These are phyloP conservation scores for Diacarnus erythraeanus DNA, from an alignment of 37 sponge, comb jelly and placozoan genomes.

Conservation along the genomic window DNA sequence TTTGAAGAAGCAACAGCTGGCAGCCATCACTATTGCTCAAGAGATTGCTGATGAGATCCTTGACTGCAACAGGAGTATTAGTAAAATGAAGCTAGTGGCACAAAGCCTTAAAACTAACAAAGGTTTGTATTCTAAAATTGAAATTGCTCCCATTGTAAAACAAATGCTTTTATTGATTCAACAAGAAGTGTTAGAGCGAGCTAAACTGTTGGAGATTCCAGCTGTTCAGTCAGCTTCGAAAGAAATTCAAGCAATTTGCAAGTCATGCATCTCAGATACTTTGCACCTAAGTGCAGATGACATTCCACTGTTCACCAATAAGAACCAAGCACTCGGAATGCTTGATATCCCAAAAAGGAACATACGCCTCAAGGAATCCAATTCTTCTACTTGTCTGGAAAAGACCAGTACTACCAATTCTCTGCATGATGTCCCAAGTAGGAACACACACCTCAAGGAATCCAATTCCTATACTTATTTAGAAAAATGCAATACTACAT, in stretches of 20 bases:
- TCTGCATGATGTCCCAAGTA: not conserved
- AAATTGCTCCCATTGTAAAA: not conserved
- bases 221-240: not conserved
- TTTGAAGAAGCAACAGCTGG: slow-evolving; percentile 51
- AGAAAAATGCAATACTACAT: too few relatives aligned
- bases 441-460: too few relatives aligned
- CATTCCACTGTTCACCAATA: not conserved
- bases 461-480: too few relatives aligned
- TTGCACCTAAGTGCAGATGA: not conserved
- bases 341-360: not conserved
- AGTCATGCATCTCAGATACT: not conserved
- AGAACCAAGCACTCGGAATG: not conserved
- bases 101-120: slow-evolving; percentile 7
- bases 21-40: slow-evolving; percentile 45
- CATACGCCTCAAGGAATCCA: too few relatives aligned
- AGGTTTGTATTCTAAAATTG: not conserved
- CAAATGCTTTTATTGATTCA: slow-evolving; percentile 36
- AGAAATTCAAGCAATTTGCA: slow-evolving; percentile 8
- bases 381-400: too few relatives aligned
- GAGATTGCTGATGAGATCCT: slow-evolving; percentile 67
- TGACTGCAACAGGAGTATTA: slow-evolving; percentile 33
- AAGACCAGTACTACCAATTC: not conserved
- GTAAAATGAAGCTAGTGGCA: slow-evolving; percentile 28
- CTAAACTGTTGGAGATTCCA: not conserved
- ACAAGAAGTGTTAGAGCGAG: slow-evolving; percentile 17